Conservation (phyloP, 2,888 invertebrate genomes). For the Heteromyza rotundicornis region DNA sequence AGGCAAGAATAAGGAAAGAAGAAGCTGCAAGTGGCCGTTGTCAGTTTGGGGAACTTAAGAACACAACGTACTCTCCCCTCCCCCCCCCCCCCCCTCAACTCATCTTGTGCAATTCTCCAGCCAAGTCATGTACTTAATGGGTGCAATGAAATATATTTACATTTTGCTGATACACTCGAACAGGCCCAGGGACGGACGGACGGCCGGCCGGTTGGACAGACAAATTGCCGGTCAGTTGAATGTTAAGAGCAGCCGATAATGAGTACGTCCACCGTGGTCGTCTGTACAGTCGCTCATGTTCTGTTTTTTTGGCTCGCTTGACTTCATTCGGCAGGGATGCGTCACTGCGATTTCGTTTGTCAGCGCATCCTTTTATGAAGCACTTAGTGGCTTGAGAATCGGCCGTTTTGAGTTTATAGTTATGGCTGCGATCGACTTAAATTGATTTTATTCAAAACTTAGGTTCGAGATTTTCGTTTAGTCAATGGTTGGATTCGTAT, state of each 20-base stretch:
- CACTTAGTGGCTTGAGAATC: not conserved
- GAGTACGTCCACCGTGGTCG: not conserved
- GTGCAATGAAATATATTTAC: slow-evolving; percentile 40
- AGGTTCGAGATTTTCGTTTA: too few species aligned
- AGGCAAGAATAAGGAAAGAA: too few species aligned
- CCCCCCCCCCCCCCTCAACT: not conserved
- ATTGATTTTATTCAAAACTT: not conserved
- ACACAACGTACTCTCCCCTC: not conserved
- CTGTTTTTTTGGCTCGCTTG: not conserved
- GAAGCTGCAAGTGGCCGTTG: not conserved
- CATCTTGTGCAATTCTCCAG: slow-evolving; percentile 11
- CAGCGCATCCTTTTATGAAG: slow-evolving; percentile 1
- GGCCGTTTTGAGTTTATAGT: not conserved
- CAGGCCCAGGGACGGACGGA: not conserved
- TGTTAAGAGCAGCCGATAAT: not conserved
- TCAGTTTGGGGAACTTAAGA: slow-evolving; percentile 18
- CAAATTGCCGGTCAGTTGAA: too few species aligned
- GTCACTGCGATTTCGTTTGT: slow-evolving; percentile 3
- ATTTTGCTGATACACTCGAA: slow-evolving; percentile 6
- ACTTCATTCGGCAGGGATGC: not conserved
- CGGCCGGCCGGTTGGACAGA: too few species aligned
- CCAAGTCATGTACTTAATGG: slow-evolving; percentile 36
- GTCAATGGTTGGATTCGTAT: too few species aligned
- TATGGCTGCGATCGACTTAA: not conserved
- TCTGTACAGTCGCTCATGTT: not conserved